phyloP scores from a whole-genome alignment of 2,113 vertebrate genomes.

The Brachionichthys hirsutus region DNA sequence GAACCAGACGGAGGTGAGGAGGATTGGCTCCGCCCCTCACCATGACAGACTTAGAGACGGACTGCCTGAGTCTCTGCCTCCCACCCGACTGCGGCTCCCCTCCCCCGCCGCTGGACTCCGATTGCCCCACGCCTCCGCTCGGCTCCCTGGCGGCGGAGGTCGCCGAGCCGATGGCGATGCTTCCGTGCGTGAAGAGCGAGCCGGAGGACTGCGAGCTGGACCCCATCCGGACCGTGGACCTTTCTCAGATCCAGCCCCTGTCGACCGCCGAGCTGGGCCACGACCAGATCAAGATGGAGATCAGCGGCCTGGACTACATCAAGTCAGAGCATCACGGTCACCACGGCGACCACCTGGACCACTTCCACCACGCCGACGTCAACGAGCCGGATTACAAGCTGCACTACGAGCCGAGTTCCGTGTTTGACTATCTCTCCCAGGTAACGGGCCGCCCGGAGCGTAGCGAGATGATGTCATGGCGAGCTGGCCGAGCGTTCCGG shows the following conservation, averaged over 20 bases:
- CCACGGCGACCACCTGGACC: conserved; percentile 60
- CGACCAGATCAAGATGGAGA: conserved; percentile 83
- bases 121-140: conserved; percentile 72
- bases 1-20: conserved; percentile 29
- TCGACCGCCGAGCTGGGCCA: conserved; percentile 79
- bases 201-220: conserved; percentile 74
- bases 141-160: conserved; percentile 74
- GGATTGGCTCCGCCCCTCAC: conserved; percentile 49
- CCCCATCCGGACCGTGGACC: conserved; percentile 76
- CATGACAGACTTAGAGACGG: conserved; percentile 78
- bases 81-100: conserved; percentile 58
- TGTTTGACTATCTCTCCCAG: conserved; percentile 81
- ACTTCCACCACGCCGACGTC: conserved; percentile 61
- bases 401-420: conserved; percentile 76
- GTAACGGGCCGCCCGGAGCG: conserved; percentile 38
- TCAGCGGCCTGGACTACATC: conserved; percentile 82
- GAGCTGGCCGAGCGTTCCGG: too few relatives aligned
- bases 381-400: conserved; percentile 80
- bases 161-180: conserved; percentile 76
- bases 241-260: conserved; percentile 79
- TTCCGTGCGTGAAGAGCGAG: conserved; percentile 79
- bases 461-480: too few relatives aligned
- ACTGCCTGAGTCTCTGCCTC: conserved; percentile 72
- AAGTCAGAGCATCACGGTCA: conserved; percentile 77
- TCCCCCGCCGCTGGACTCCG: conserved; percentile 57